phyloP scores from a whole-genome alignment of 2,113 vertebrate genomes.

The Tyto alba region DNA sequence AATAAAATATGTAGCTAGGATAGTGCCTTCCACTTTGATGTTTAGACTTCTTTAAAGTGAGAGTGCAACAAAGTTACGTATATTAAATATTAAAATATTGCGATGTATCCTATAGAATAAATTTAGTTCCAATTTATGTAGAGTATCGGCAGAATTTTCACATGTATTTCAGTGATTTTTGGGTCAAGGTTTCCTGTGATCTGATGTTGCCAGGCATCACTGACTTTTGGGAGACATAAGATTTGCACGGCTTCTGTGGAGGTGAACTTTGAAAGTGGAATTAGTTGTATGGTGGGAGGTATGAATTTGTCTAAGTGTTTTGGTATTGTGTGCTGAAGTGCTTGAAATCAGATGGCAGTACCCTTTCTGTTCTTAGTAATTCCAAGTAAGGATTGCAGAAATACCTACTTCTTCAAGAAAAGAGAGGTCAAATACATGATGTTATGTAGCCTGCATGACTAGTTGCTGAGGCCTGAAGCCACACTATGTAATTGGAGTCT shows the following conservation, averaged over 20 bases:
- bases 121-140: background rate
- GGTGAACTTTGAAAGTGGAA: background rate
- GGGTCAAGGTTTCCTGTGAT: background rate
- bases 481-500: background rate
- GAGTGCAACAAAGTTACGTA: background rate
- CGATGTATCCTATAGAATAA: background rate
- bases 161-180: background rate
- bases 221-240: background rate
- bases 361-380: background rate
- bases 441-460: background rate
- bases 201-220: background rate
- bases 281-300: background rate
- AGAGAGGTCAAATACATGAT: background rate
- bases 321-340: background rate
- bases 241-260: background rate
- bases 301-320: background rate
- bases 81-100: background rate
- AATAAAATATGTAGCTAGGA: background rate
- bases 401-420: background rate
- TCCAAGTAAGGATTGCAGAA: background rate
- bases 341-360: background rate
- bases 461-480: background rate
- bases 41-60: background rate
- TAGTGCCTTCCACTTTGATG: background rate
- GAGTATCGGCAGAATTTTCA: background rate